Evolutionary conservation across 2,113 vertebrate species (phyloP).

Genomic region (Antigone vipio): DNA sequence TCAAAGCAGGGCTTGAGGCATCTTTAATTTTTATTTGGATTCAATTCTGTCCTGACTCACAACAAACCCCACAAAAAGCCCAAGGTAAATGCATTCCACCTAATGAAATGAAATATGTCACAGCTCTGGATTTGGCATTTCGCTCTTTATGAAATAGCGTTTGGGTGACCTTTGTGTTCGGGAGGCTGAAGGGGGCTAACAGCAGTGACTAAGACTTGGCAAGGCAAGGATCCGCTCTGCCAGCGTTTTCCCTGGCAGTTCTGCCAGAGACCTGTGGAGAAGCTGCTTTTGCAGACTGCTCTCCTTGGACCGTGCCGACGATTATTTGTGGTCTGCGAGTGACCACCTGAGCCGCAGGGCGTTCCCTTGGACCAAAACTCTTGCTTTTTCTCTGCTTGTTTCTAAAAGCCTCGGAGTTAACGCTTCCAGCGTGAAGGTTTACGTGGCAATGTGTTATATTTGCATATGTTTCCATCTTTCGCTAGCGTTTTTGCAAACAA

Average conservation of each 20-base stretch:
- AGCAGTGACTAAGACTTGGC: neutral
- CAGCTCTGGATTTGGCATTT: neutral
- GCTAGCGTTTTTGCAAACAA: neutral
- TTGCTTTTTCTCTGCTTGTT: neutral
- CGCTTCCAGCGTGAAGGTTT: fast-evolving
- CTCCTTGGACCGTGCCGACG: neutral
- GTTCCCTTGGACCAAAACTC: neutral
- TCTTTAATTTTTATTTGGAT: neutral
- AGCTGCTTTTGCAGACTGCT: neutral
- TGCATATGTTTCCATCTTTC: neutral
- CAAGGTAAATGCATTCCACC: neutral
- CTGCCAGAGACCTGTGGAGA: neutral
- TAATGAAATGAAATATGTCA: neutral
- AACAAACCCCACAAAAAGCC: neutral
- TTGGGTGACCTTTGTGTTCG: neutral
- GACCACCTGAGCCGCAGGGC: neutral
- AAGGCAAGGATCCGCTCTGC: neutral
- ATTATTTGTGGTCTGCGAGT: neutral
- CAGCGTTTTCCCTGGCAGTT: neutral
- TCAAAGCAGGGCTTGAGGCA: neutral
- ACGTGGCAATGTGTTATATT: fast-evolving
- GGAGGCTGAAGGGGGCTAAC: neutral
- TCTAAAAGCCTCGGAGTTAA: neutral
- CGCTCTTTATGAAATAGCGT: neutral
- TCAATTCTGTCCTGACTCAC: neutral